Conservation (phyloP, 2,888 invertebrate species). For the Galerucella nymphaeae region DNA sequence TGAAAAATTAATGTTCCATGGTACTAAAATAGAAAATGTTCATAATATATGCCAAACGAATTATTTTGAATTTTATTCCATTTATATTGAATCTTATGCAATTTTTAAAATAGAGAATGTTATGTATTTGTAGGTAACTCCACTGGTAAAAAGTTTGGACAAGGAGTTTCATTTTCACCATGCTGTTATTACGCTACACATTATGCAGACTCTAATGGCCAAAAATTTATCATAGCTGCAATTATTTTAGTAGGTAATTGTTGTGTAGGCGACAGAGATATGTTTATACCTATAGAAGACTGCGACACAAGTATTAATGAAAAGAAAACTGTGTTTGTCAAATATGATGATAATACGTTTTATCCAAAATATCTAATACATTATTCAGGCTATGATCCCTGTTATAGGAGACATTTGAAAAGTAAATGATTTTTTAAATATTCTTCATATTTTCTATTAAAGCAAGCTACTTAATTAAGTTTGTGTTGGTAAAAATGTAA, state of each 20-base stretch:
- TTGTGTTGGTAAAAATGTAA: no score
- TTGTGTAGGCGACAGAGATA: slow-evolving; percentile 15
- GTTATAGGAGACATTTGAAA: background rate
- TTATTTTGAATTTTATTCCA: background rate
- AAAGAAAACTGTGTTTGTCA: slow-evolving; percentile 17
- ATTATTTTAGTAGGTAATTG: slow-evolving; percentile 17
- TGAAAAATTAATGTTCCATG: slow-evolving; percentile 52
- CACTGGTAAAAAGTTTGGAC: slow-evolving; percentile 23
- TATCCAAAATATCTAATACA: slow-evolving; percentile 17
- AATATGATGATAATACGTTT: slow-evolving; percentile 30
- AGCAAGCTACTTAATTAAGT: no score
- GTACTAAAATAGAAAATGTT: slow-evolving; percentile 49
- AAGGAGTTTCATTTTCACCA: slow-evolving; percentile 24
- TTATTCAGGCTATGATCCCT: background rate
- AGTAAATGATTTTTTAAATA: no score
- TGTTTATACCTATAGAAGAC: slow-evolving; percentile 7
- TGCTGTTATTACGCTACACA: slow-evolving; percentile 21
- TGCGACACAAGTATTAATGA: slow-evolving; percentile 26
- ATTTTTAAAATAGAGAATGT: background rate
- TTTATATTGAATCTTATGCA: no score
- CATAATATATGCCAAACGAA: slow-evolving; percentile 52
- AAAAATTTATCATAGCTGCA: slow-evolving; percentile 17
- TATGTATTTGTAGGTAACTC: slow-evolving; percentile 15
- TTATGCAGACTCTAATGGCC: slow-evolving; percentile 15
- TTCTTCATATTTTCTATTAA: no score